Evolutionary conservation across 2,113 vertebrate species (phyloP), one percentile per base, ranked within the genome.

Genomic region (Abramis brama): DNA sequence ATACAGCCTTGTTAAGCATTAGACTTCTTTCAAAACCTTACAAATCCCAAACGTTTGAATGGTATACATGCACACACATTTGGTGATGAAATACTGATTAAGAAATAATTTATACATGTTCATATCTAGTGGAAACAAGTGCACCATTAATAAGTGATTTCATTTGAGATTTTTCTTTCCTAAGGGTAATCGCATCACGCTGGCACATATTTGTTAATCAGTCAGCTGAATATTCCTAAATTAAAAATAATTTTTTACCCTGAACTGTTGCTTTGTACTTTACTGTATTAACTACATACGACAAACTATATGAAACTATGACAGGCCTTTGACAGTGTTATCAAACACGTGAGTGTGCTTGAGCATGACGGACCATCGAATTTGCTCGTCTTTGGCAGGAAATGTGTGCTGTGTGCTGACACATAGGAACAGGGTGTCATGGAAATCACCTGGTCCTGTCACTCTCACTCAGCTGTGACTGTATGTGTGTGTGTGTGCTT

Each of bases 381-480:
- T 52, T 15, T 55, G 74, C 47, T 77, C 17, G 25, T 77, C 47
- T 55, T 52, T 52, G 43, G 60, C 79, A 66, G 60, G n/a, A 66
- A 79, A 86, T 80, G 80, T 70, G 60, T 15, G 64, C 43, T 47
- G 81, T 82, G 73, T 68, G 55, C 87, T 75, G 21, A 71, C 90
- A 88, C 88, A 89, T 91, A 86, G 86, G 88, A 90, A 87, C 39
- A 88, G 84, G 60, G 87, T 87, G 92, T 93, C 91, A 92, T 94
- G 93, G 92, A 92, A 92, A 91, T 94, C 94, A 95, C 91, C 94
- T 95, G 94, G 87, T 59, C 90, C 94, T 93, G 94, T 94, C 95
- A 94, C 89, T 95, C 94, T 84, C 43, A 57, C 21, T 91, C 68
- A 85, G 84, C 86, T 87, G 36, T 79, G 55, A 50, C 75, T 60